Evolutionary conservation across 2,113 vertebrate genomes (phyloP), one percentile per base, ranked within the genome.

Genomic region (Empidonax traillii): DNA sequence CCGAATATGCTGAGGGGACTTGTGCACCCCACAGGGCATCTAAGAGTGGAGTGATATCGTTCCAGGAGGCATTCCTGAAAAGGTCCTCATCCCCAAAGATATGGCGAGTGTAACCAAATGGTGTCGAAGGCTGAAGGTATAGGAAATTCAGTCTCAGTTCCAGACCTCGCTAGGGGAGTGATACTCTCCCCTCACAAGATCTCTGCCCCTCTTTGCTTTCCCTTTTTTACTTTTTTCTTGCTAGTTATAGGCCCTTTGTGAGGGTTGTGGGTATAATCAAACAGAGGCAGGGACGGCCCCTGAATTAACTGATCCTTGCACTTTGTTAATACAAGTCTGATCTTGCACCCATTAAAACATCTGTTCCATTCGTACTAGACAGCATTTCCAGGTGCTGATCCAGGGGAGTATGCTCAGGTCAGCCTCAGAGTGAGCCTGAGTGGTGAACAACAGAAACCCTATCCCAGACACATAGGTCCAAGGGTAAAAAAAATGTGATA

Each of bases 41-140:
- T 43, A 35, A 8, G 20, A 33, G 21, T 35, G 19, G 37, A 8
- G 4, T 44, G 17, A 55, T 27, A 17, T 15, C 23, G 27, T 55
- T 61, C 30, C 13, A 44, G 46, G 12, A 80, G 91, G 35, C 19
- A 56, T 22, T 8, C 13, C 28, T 81, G 41, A 16, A 69, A 65
- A 76, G 3, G 5, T 41, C 5, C 6, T 11, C 8, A 52, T 84
- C 59, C 21, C 63, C 47, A 84, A 87, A 86, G 5, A 4, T 41
- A 14, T 63, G 9, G 19, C 0, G 1, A 67, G 11, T 5, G 0
- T 47, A 49, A 53, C 5, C n/a, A 56, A 68, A 41, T 1, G 0
- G 5, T 37, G 12, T 13, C 3, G 1, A 51, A 77, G 28, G 44
- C 10, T 44, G 65, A 80, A 75, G 15, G 1, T 61, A 13, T 7